These are phyloP conservation scores for Drosophila multiciliata DNA, from an alignment of 2,888 invertebrate species.

Conservation along the genomic window DNA sequence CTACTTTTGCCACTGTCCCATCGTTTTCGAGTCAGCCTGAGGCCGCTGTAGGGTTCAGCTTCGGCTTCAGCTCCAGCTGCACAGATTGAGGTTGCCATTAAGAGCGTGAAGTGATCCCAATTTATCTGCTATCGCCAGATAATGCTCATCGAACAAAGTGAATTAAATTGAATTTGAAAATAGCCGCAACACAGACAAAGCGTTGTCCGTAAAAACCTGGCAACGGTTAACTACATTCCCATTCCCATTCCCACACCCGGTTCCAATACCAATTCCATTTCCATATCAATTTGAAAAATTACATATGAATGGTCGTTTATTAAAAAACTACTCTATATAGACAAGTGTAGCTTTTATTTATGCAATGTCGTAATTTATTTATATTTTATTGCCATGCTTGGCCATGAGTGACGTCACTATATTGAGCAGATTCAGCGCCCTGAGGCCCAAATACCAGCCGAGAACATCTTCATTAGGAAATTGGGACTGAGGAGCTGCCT, in stretches of 20 bases:
- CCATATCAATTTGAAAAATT: constrained; percentile 15
- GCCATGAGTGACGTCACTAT: constrained; percentile 61
- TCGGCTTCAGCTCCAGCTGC: not conserved
- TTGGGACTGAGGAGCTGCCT: constrained; percentile 32
- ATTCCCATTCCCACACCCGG: not conserved
- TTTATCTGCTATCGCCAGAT: constrained; percentile 85
- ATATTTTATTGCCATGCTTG: constrained; percentile 52
- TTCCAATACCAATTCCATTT: constrained; percentile 4
- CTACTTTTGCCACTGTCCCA: constrained; percentile 74
- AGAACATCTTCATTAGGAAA: constrained; percentile 77
- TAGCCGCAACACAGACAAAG: constrained; percentile 52
- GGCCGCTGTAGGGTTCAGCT: constrained; percentile 16
- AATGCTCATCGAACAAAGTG: constrained; percentile 85
- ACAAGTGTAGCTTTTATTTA: constrained; percentile 61
- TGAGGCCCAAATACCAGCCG: constrained; percentile 44
- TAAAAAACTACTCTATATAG: constrained; percentile 2
- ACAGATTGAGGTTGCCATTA: constrained; percentile 77
- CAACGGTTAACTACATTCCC: constrained; percentile 25
- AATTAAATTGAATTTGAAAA: constrained; percentile 84
- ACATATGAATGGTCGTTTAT: constrained; percentile 16
- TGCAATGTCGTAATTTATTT: constrained; percentile 67
- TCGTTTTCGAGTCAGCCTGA: constrained; percentile 3
- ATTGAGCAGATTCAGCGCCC: constrained; percentile 27
- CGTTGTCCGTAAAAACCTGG: not conserved
- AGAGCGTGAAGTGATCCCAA: constrained; percentile 85